phyloP scores from a whole-genome alignment of 2,113 vertebrate species.

The Trematocara stigmaticum region DNA sequence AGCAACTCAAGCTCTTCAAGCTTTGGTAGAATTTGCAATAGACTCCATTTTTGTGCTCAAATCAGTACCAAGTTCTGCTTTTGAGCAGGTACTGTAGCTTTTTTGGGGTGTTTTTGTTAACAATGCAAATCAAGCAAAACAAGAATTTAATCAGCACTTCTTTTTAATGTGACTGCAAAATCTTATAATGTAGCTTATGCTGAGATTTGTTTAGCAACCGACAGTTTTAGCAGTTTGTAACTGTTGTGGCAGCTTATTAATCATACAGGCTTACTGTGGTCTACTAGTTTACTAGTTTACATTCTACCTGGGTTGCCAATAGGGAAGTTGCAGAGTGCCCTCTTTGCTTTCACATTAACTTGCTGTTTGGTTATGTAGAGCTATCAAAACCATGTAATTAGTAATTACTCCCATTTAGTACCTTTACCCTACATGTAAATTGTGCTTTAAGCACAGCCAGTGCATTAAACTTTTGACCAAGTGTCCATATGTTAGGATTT shows the following conservation, averaged over 20 bases:
- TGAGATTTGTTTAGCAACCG: neutral
- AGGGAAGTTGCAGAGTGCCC: neutral
- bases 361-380: neutral
- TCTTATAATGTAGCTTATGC: neutral
- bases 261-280: neutral
- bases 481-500: neutral
- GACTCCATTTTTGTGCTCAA: neutral
- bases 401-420: neutral
- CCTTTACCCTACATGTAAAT: neutral
- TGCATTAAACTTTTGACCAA: neutral
- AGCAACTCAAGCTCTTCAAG: neutral
- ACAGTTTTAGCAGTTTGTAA: slow-evolving; percentile 3
- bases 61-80: neutral
- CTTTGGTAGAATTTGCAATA: neutral
- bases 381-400: neutral
- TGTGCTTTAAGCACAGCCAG: neutral
- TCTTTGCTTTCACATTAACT: neutral
- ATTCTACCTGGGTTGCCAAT: neutral
- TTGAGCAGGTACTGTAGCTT: neutral
- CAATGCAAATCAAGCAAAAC: neutral
- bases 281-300: neutral
- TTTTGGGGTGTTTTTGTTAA: neutral
- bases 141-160: neutral
- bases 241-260: neutral
- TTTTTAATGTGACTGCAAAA: neutral